A percentile compares a stretch with the other conserved stretches of the same genome.
phyloP scores from a whole-genome alignment of 1,140 invertebrate genomes.

The Anastrepha obliqua region DNA sequence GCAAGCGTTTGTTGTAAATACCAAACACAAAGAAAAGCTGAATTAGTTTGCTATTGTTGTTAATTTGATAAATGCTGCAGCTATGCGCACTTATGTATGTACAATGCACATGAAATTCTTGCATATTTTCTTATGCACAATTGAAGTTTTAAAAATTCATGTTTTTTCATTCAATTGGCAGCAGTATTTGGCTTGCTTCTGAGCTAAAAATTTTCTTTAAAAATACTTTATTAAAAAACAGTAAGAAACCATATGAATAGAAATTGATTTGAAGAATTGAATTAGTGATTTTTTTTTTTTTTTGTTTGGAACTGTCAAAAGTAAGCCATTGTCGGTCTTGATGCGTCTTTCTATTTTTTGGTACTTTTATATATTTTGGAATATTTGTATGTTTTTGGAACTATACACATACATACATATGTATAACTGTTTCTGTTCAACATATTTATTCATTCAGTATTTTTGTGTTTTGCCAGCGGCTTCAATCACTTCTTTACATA shows the following conservation, averaged over 20 bases:
- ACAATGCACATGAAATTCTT: not conserved
- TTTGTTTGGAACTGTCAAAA: slow-evolving; percentile 62
- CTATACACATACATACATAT: not conserved
- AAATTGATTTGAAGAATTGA: slow-evolving; percentile 43
- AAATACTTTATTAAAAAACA: not conserved
- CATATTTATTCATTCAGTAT: not conserved
- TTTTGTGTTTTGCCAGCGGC: slow-evolving; percentile 17
- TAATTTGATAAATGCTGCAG: not conserved
- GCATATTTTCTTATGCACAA: not conserved
- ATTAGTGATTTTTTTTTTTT: slow-evolving; percentile 16
- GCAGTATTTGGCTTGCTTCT: not conserved
- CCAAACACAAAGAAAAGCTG: not conserved
- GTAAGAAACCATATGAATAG: not conserved
- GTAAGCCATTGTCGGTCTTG: slow-evolving; percentile 72
- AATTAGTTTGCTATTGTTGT: not conserved
- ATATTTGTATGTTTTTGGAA: slow-evolving; percentile 2
- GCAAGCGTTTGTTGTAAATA: not conserved
- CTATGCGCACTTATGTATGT: not conserved
- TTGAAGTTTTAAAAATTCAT: not conserved
- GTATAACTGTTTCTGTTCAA: not conserved
- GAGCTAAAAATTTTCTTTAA: not conserved
- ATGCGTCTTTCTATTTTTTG: slow-evolving; percentile 59
- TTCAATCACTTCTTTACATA: not conserved
- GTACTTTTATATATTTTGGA: not conserved
- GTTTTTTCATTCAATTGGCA: not conserved